A percentile compares a stretch with the other conserved stretches of the same genome.
Conservation (phyloP, 2,888 invertebrate species). For the Ceratothoa steindachneri region DNA sequence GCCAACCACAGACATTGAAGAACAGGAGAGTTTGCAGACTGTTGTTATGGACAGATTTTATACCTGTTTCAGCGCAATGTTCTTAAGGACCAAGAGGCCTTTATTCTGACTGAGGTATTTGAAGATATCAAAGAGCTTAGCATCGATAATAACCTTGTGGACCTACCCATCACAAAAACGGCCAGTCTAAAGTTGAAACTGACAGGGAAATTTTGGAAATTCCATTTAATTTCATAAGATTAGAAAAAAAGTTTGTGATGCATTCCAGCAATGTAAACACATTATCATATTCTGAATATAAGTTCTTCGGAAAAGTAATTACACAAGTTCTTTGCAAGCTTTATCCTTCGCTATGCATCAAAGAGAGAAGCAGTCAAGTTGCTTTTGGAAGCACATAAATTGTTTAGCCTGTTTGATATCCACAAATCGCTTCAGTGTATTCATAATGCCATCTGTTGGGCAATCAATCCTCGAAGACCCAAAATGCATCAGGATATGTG, state of each 20-base stretch:
- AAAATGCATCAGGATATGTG: no score
- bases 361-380: not conserved
- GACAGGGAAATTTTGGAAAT: not conserved
- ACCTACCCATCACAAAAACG: not conserved
- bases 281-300: not conserved
- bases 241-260: not conserved
- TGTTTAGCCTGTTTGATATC: not conserved
- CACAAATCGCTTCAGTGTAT: not conserved
- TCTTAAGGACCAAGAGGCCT: slow-evolving; percentile 18
- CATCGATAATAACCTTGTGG: slow-evolving; percentile 1
- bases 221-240: not conserved
- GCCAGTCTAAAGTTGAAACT: not conserved
- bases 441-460: not conserved
- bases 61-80: slow-evolving; percentile 9
- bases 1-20: not conserved
- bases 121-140: slow-evolving; percentile 19
- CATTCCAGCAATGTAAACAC: no score
- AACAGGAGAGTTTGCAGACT: not conserved
- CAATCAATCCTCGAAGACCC: no score
- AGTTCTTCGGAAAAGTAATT: not conserved
- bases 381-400: not conserved
- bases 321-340: not conserved
- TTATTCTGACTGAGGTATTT: slow-evolving; percentile 13
- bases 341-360: not conserved
- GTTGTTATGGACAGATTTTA: slow-evolving; percentile 18